Base-by-base conservation (phyloP, 1,140 invertebrate genomes). In the Eurosta solidaginis region DNA sequence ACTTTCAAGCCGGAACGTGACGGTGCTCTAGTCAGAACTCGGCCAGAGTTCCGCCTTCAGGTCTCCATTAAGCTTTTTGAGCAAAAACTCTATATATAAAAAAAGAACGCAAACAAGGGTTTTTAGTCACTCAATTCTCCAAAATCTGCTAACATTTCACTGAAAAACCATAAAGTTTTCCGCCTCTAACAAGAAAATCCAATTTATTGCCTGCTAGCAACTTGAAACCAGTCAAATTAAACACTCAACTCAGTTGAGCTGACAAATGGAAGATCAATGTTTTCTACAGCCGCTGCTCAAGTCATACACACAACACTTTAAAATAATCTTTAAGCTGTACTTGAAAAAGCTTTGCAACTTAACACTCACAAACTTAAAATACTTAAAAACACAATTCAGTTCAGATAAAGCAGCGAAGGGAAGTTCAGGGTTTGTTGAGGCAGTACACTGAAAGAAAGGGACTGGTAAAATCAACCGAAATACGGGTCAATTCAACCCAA, bases 211-310 rank as follows among this genome's bases (percentile, higher is more conserved):
- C n/a, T n/a, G 59, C 59, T 17, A n/a, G 5, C 40, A 40, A 68
- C 9, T 68, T 17, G 40, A 63, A 68, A n/a, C 59, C 20, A 5
- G 59, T 68, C 33, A 68, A 68, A 68, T 68, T 68, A 68, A 68
- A 68, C 33, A 68, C 59, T 68, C 33, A 68, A 40, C 59, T 40
- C 25, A 68, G 3, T n/a, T 40, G 33, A 59, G 54, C 33, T 40
- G 33, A 33, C 59, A 68, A 68, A 68, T 68, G 59, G 33, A 36
- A 68, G 40, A 68, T 68, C 59, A 68, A 68, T 68, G 59, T 68
- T 22, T n/a, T 6, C 33, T 20, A 7, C 29, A 36, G 14, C 52
- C 22, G 17, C 27, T 29, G 29, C 5, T 2, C 4, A 40, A 68
- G 40, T 14, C 36, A 68, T 3, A 36, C n/a, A 59, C 17, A 2